Conservation (phyloP, 2,888 invertebrate species). For the Pandemis corylana region DNA sequence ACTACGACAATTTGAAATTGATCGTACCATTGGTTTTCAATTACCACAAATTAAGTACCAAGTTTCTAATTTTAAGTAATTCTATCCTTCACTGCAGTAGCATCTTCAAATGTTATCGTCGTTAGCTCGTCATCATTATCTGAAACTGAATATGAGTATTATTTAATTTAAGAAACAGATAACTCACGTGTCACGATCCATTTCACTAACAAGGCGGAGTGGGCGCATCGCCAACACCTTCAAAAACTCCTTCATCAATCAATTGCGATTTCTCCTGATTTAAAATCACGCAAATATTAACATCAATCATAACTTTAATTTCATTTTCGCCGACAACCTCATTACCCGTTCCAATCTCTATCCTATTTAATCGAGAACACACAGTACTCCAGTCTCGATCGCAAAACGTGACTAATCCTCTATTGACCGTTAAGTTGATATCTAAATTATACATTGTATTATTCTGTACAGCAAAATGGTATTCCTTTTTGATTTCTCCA, state of each 20-base stretch:
- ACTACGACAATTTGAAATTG: constrained; percentile 47
- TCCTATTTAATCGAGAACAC: constrained; percentile 26
- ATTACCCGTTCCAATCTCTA: constrained; percentile 4
- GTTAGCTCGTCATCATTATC: no score
- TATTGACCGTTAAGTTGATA: constrained; percentile 51
- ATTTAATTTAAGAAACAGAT: no score
- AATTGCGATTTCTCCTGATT: constrained; percentile 4
- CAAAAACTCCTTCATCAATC: neutral
- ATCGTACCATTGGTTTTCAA: constrained; percentile 34
- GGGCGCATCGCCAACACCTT: neutral
- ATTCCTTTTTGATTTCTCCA: constrained; percentile 48
- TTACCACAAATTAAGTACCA: neutral
- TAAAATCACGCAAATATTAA: constrained; percentile 12
- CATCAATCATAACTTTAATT: constrained; percentile 20
- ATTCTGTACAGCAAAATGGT: constrained; percentile 45
- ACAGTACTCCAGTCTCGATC: constrained; percentile 43
- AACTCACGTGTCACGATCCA: neutral
- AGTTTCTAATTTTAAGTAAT: neutral
- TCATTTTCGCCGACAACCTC: constrained; percentile 11
- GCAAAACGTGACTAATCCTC: constrained; percentile 51
- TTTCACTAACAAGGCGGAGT: neutral
- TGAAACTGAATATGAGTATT: no score
- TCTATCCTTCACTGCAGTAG: neutral
- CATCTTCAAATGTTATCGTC: neutral
- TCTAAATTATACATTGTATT: constrained; percentile 52